Conservation (phyloP, 2,888 invertebrate genomes). For the Tenthredo mesomela region DNA sequence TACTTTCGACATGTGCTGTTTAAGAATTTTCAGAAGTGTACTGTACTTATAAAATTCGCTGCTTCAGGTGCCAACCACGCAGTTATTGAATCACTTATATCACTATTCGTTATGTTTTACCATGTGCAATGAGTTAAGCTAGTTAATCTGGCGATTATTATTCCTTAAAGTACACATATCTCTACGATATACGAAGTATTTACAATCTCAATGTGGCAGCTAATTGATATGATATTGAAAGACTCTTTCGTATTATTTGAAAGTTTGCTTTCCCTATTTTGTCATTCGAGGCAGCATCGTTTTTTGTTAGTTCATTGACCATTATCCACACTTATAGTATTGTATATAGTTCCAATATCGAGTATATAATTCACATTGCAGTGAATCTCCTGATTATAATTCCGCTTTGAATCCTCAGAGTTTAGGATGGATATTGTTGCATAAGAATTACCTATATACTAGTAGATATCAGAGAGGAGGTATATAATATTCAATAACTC, state of each 20-base stretch:
- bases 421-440: slow-evolving; percentile 9
- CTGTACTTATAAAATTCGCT: slow-evolving; percentile 62
- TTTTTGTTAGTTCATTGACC: neutral
- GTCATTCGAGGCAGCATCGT: neutral
- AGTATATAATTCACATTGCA: neutral
- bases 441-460: neutral
- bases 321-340: neutral
- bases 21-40: slow-evolving; percentile 59
- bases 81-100: slow-evolving; percentile 57
- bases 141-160: neutral
- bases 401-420: neutral
- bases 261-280: neutral
- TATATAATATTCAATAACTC: slow-evolving; percentile 40
- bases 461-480: neutral
- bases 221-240: neutral
- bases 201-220: neutral
- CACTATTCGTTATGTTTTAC: slow-evolving; percentile 1
- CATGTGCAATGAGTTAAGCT: slow-evolving; percentile 21
- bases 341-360: slow-evolving; percentile 20
- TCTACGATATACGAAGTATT: slow-evolving; percentile 15
- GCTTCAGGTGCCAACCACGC: slow-evolving; percentile 57
- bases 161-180: slow-evolving; percentile 20
- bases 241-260: neutral
- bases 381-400: neutral
- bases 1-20: slow-evolving; percentile 46